Percentiles rank a stretch among this genome's conserved stretches.
Conservation (phyloP, 2,797 vertebrate species). For the Prionace glauca region DNA sequence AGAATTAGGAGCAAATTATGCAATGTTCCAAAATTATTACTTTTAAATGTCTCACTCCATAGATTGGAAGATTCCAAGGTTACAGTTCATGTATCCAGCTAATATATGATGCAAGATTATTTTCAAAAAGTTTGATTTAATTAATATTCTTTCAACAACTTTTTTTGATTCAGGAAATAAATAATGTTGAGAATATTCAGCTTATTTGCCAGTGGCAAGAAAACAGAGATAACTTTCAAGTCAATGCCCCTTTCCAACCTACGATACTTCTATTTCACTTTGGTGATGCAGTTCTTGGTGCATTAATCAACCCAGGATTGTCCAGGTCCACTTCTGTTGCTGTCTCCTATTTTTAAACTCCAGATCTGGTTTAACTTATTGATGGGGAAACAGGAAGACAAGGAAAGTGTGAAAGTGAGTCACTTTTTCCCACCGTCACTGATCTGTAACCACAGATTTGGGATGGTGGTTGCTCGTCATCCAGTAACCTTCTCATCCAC, state of each 20-base stretch:
- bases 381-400: neutral
- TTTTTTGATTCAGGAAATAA: neutral
- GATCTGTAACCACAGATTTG: neutral
- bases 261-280: neutral
- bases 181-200: neutral
- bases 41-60: neutral
- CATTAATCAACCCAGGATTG: neutral
- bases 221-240: neutral
- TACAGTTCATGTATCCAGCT: neutral
- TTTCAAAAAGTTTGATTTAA: neutral
- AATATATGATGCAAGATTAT: neutral
- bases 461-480: neutral
- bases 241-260: neutral
- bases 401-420: too few species aligned
- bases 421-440: neutral
- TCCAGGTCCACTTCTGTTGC: neutral
- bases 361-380: neutral
- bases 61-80: neutral
- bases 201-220: neutral
- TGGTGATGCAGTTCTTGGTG: neutral
- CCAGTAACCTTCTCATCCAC: neutral
- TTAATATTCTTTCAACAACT: neutral
- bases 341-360: neutral
- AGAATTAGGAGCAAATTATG: neutral
- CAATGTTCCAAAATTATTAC: neutral